These are phyloP conservation scores for Rhizoglyphus robini DNA, from an alignment of 1,140 invertebrate species.

Conservation along the genomic window DNA sequence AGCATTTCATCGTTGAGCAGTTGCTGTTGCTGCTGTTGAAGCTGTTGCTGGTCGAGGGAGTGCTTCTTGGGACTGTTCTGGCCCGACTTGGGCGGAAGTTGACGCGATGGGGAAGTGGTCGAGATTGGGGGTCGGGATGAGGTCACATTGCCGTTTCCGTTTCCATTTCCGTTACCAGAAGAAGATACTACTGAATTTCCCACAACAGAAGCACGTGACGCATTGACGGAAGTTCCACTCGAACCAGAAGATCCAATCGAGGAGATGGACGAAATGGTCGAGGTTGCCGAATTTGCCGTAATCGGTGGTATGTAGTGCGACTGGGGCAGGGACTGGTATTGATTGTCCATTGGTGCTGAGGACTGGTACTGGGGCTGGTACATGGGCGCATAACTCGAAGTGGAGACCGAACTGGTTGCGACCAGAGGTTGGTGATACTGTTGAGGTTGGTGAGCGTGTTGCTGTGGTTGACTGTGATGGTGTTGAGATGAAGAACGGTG, in stretches of 20 bases:
- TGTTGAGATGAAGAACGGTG: neutral
- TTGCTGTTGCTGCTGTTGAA: neutral
- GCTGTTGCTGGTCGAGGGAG: neutral
- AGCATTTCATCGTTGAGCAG: slow-evolving; percentile 8
- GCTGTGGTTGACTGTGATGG: neutral
- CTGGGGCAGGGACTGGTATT: too few species aligned
- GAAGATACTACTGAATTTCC: neutral
- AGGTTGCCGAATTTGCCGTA: neutral
- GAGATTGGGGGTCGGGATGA: neutral
- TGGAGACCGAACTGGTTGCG: too few species aligned
- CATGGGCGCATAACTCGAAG: too few species aligned
- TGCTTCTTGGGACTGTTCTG: neutral
- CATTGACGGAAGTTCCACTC: neutral
- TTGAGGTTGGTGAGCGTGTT: neutral
- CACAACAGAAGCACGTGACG: neutral
- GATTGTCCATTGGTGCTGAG: too few species aligned
- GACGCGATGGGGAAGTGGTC: neutral
- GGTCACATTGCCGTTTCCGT: too few species aligned
- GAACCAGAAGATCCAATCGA: neutral
- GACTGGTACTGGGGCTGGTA: too few species aligned
- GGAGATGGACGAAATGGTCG: neutral
- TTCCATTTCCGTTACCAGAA: too few species aligned
- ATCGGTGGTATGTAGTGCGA: neutral
- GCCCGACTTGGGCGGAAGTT: neutral
- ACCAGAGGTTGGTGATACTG: too few species aligned